Evolutionary conservation across 2,797 vertebrate genomes (phyloP).

Genomic region (Coilia nasus): DNA sequence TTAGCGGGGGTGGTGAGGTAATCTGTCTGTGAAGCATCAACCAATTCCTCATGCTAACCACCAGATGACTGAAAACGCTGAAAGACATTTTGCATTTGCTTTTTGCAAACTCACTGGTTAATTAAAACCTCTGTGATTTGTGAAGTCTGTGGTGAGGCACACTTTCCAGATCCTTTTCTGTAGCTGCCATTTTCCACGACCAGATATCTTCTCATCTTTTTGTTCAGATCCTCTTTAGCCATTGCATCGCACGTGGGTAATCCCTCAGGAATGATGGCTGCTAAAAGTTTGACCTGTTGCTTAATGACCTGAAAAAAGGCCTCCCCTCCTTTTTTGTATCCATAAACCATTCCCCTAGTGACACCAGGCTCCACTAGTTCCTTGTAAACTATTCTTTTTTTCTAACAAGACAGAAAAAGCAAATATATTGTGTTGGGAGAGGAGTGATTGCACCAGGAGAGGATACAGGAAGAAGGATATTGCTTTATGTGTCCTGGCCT

Average conservation of each 20-base stretch:
- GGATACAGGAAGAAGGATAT: conserved; percentile 52
- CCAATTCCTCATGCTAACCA: neutral
- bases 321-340: conserved; percentile 2
- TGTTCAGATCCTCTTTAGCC: neutral
- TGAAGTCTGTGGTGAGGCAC: neutral
- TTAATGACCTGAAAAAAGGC: neutral
- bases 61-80: neutral
- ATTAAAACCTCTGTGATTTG: neutral
- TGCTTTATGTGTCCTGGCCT: conserved; percentile 45
- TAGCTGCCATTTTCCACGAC: neutral
- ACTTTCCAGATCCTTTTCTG: neutral
- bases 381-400: neutral
- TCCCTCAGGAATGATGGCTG: neutral
- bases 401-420: neutral
- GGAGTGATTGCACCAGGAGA: neutral
- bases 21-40: conserved; percentile 6
- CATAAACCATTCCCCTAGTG: neutral
- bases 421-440: conserved; percentile 17
- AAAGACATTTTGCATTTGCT: neutral
- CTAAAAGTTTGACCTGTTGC: conserved; percentile 6
- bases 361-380: neutral
- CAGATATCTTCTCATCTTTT: neutral
- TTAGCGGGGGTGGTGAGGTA: neutral
- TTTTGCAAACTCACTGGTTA: neutral
- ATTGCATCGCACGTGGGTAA: neutral